Conservation (phyloP, 2,113 vertebrate genomes). For the Propithecus coquereli region DNA sequence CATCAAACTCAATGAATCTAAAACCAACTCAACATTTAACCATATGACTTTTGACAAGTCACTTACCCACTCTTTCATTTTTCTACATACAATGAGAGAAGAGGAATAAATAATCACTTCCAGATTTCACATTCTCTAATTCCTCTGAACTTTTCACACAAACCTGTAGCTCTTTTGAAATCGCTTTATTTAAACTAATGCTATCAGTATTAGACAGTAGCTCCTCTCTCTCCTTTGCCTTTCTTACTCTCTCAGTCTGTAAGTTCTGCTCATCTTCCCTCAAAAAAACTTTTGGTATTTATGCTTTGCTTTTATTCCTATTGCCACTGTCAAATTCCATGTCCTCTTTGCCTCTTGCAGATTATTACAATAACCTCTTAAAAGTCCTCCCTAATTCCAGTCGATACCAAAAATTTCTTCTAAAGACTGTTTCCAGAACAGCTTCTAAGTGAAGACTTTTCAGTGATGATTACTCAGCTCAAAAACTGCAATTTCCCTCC, state of each 20-base stretch:
- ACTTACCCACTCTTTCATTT: neutral
- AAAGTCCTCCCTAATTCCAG: neutral
- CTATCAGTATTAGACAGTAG: neutral
- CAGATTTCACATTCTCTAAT: neutral
- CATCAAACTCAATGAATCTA: neutral
- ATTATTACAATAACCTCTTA: neutral
- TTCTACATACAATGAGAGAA: neutral
- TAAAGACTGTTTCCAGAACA: neutral
- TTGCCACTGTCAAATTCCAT: neutral
- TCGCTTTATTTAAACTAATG: neutral
- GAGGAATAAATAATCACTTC: neutral
- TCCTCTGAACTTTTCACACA: neutral
- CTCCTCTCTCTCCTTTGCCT: neutral
- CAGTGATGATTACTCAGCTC: neutral
- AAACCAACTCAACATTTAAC: neutral
- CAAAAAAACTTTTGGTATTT: neutral
- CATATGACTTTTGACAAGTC: neutral
- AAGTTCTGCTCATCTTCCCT: neutral
- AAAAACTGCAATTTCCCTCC: neutral
- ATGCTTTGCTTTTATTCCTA: neutral
- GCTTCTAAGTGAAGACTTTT: neutral
- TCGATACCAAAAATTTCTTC: neutral
- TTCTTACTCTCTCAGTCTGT: neutral
- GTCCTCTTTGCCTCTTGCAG: neutral
- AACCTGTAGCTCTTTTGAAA: neutral